Percentiles rank a stretch among this genome's conserved stretches.
Conservation (phyloP, 2,113 vertebrate genomes). For the Pseudorectes ferrugineus region DNA sequence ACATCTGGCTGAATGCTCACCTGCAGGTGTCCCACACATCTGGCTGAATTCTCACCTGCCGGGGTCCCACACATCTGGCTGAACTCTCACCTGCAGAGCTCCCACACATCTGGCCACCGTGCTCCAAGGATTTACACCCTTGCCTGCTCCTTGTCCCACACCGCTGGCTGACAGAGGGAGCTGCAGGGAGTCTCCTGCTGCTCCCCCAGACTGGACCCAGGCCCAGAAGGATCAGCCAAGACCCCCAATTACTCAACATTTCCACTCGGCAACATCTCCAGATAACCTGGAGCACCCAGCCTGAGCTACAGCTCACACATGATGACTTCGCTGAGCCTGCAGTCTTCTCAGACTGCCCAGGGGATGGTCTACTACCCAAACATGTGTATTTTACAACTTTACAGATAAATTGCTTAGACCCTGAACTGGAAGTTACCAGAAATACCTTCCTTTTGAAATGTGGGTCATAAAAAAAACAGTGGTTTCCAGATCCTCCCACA, state of each 20-base stretch:
- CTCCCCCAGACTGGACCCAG: background rate
- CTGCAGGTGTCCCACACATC: background rate
- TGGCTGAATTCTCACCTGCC: background rate
- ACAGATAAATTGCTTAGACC: background rate
- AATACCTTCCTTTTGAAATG: background rate
- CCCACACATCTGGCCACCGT: too few relatives aligned
- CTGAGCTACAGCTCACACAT: background rate
- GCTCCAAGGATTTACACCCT: background rate
- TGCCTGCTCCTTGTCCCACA: background rate
- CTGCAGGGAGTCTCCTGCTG: background rate
- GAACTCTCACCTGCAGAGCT: too few relatives aligned
- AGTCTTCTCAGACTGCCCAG: background rate
- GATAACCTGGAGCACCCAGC: background rate
- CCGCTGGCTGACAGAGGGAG: background rate
- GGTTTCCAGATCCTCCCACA: background rate
- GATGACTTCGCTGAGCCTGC: background rate
- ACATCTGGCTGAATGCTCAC: background rate
- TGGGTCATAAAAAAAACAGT: background rate
- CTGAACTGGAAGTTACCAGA: background rate
- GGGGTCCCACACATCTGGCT: too few relatives aligned
- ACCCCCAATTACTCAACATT: background rate
- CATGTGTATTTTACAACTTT: background rate
- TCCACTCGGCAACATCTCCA: background rate
- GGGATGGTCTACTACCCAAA: background rate
- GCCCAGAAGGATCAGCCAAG: background rate